Conservation (phyloP, 2,113 vertebrate species). For the Labeo catla region DNA sequence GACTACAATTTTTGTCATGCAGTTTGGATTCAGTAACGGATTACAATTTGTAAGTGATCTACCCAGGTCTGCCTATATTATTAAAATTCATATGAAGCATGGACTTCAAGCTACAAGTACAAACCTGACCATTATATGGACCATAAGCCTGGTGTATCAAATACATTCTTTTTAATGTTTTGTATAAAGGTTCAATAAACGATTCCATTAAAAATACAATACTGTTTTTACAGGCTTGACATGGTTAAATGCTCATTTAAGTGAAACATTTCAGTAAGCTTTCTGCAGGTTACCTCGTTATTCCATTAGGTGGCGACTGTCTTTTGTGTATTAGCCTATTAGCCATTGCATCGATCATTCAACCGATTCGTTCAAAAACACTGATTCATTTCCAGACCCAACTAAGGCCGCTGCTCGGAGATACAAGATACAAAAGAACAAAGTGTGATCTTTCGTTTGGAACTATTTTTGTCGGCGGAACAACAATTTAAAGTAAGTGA, state of each 20-base stretch:
- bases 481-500: background rate
- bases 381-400: background rate
- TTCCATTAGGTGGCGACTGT: background rate
- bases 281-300: background rate
- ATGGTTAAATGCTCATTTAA: background rate
- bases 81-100: too few species aligned
- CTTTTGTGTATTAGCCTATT: background rate
- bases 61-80: too few species aligned
- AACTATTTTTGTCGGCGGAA: background rate
- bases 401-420: background rate
- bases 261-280: too few species aligned
- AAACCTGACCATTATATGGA: too few species aligned
- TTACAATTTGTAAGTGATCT: too few species aligned
- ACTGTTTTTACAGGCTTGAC: background rate
- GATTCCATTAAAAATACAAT: too few species aligned
- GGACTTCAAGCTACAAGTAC: too few species aligned
- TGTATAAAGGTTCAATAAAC: background rate
- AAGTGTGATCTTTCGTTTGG: background rate
- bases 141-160: too few species aligned
- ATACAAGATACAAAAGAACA: too few species aligned
- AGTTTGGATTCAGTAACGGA: too few species aligned
- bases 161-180: background rate
- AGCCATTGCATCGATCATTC: background rate
- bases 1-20: too few species aligned
- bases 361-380: background rate